Evolutionary conservation across 2,888 invertebrate species (phyloP).

Genomic region (Strigamia crassipes): DNA sequence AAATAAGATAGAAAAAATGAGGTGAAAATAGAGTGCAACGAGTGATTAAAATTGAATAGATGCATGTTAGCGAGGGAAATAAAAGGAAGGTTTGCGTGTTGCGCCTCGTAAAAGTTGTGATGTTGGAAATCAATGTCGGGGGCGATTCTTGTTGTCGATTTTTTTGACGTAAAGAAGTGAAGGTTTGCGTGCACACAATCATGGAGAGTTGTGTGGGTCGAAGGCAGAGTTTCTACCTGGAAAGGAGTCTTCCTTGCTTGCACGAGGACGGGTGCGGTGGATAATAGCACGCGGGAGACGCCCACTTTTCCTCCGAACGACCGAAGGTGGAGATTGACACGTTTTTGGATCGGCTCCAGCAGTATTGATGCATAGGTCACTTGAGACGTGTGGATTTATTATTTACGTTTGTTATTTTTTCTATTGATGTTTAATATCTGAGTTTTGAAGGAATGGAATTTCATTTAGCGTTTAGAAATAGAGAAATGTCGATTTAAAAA

Average conservation of each 20-base stretch:
- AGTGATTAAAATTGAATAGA: conserved; percentile 29
- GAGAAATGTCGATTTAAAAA: too few species aligned
- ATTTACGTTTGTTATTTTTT: conserved; percentile 2
- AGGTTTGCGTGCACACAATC: conserved; percentile 11
- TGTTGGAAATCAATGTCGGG: conserved; percentile 17
- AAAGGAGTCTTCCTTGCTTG: neutral
- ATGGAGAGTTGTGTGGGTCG: neutral
- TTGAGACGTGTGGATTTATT: conserved; percentile 15
- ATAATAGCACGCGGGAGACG: conserved; percentile 7
- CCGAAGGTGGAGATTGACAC: conserved; percentile 17
- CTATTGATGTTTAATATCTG: neutral
- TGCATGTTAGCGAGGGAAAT: neutral
- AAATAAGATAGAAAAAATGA: neutral
- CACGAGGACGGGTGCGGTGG: conserved; percentile 23
- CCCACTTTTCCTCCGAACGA: conserved; percentile 4
- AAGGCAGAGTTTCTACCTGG: neutral
- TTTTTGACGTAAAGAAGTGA: neutral
- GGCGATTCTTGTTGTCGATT: conserved; percentile 27
- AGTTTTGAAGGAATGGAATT: neutral
- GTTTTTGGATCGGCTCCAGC: conserved; percentile 4
- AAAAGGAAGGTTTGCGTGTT: conserved; percentile 1
- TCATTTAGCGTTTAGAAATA: neutral
- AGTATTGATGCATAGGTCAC: conserved; percentile 24
- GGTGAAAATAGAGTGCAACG: neutral
- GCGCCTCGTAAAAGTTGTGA: neutral